Base-by-base conservation (phyloP, 1,140 invertebrate species). In the Drosophila insularis region DNA sequence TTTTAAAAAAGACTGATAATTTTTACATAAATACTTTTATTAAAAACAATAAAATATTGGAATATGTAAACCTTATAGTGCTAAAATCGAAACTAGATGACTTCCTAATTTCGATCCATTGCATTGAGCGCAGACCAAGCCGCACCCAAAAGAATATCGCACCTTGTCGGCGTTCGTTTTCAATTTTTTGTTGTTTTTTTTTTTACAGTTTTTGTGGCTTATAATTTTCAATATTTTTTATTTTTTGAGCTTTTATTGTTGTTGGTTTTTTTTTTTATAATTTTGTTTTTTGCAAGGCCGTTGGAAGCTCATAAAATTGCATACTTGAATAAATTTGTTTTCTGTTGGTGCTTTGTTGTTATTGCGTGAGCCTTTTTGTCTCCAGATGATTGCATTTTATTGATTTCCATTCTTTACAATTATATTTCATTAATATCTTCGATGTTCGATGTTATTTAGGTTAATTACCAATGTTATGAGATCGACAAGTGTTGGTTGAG, bases 121-220 rank as follows among this genome's bases (percentile, higher is more conserved):
- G 43, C 43, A 39, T 60, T 50, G 55, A 63, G 21, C 21, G n/a
- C 39, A 31, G 32, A 35, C 32, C 8, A 2, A 2, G 69, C 68
- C 71, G 59, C 71, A 73, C 71, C 69, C 68, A 60, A 23, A 62
- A 74, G 71, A 74, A 75, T 68, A 54, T 53, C 62, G 37, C 63
- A 54, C 60, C 54, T 68, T 62, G 40, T 58, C 43, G 23, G 50
- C 43, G 58, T 58, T 68, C 64, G 56, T 68, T 68, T 74, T 75
- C 64, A 75, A 75, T 75, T 75, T 59, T 59, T 5, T 75, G 64
- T 59, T 5, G 4, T 27, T 27, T 27, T 27, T 27, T 27, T 68
- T 63, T 75, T 75, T 75, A 58, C 68, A 68, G 43, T 50, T 74
- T 74, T 58, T 59, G 13, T 32, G 54, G 58, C n/a, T 59, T 53